These are phyloP conservation scores for Pediacus dermestoides DNA, from an alignment of 2,888 invertebrate genomes.

Conservation along the genomic window DNA sequence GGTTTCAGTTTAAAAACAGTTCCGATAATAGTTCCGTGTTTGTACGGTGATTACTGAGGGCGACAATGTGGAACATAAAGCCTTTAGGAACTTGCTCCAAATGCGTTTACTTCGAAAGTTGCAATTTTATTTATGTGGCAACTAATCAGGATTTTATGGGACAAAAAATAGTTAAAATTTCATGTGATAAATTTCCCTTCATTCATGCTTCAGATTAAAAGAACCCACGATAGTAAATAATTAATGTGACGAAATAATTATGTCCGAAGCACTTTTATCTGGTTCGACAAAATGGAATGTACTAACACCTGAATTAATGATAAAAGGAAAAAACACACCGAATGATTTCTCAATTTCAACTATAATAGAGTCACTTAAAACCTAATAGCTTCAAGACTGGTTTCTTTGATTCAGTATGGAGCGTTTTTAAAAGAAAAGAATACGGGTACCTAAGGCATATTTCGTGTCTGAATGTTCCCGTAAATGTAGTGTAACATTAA, in stretches of 20 bases:
- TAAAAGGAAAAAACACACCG: no score
- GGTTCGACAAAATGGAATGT: constrained; percentile 7
- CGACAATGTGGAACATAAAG: constrained; percentile 19
- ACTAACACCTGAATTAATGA: constrained; percentile 20
- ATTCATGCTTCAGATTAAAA: no score
- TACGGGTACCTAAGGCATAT: constrained; percentile 7
- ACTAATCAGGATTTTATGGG: no score
- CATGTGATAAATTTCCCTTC: no score
- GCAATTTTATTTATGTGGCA: constrained; percentile 3
- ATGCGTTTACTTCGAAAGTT: constrained; percentile 1
- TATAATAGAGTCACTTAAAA: constrained; percentile 14
- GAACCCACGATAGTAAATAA: no score
- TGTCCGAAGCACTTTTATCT: constrained; percentile 12
- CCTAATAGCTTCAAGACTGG: no score
- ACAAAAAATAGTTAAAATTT: no score
- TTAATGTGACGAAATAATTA: constrained; percentile 11
- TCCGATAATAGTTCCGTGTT: constrained; percentile 25
- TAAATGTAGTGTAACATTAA: constrained; percentile 12
- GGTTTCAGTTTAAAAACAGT: no score
- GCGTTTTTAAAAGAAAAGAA: no score
- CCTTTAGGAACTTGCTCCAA: constrained; percentile 1
- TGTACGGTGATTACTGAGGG: constrained; percentile 21
- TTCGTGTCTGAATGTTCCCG: constrained; percentile 9
- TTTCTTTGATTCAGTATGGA: no score
- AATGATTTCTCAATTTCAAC: constrained; percentile 19